Base-by-base conservation (phyloP, 2,113 vertebrate species). In the Fregetta grallaria region DNA sequence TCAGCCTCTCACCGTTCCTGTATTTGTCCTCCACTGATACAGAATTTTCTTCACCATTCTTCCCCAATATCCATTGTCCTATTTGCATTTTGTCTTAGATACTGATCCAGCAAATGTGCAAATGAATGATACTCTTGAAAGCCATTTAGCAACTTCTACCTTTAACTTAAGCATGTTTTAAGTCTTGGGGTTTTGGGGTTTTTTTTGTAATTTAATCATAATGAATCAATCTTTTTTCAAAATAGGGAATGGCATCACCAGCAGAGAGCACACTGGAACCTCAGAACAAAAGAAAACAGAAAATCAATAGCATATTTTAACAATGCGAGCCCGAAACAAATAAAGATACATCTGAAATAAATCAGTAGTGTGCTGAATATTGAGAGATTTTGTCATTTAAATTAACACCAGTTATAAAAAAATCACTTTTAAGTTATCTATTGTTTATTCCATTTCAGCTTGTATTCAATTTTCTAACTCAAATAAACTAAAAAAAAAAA, bases 181-280 rank as follows among this genome's bases (percentile, higher is more conserved):
- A 50, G 12, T 38, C 61, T 73, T 44, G 45, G 9, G 2, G 7
- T 66, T 16, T 29, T 3, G 12, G 8, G 40, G 42, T 15, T 45
- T 26, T 32, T 38, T 86, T 80, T 76, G 63, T 18, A 36, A 23
- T 61, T 49, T 61, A 70, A 65, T 86, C 44, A 30, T 62, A 95
- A 62, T 36, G 42, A 71, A 80, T 72, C 13, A 9, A 76, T 92
- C 10, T 32, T 62, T 86, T 96, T 90, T 92, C n/a, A 55, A 90
- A 92, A 92, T 92, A 52, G 88, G 66, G 32, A 93, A 68, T 91
- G 74, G 47, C 82, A 86, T 91, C 87, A 96, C 94, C 93, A 96
- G 82, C 92, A 95, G 93, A 97, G 94, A 96, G 88, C 90, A 97
- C 82, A 93, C 82, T 94, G 95, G 63, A 96, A 95, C 93, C 79